A percentile compares a stretch with the other conserved stretches of the same genome.
Evolutionary conservation across 2,797 vertebrate genomes (phyloP).

Genomic region (Dendrocincla fuliginosa): DNA sequence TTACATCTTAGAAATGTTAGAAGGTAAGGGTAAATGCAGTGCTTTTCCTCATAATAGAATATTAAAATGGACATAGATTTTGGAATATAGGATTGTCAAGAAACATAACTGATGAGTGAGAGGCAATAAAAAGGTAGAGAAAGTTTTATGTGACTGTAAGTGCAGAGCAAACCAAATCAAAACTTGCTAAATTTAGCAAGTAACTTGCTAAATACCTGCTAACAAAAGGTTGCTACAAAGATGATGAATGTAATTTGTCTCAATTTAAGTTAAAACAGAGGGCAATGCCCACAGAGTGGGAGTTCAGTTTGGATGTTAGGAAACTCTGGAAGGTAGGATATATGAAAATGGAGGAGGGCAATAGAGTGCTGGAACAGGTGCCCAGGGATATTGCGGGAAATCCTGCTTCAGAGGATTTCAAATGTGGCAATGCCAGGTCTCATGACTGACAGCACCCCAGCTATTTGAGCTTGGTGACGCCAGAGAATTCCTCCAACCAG

Average conservation of each 20-base stretch:
- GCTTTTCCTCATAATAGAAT: not conserved
- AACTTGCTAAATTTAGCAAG: not conserved
- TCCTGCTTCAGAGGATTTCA: not conserved
- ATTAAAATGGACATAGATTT: not conserved
- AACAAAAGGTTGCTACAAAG: not conserved
- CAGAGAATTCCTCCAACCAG: not conserved
- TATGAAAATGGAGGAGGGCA: not conserved
- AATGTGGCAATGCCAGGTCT: not conserved
- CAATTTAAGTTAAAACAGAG: not conserved
- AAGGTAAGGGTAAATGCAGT: not conserved
- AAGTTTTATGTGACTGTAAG: not conserved
- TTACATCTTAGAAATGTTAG: not conserved
- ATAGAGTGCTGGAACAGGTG: not conserved
- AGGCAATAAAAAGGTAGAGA: not conserved
- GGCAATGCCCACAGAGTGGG: not conserved
- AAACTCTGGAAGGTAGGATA: not conserved
- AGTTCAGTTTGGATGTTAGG: not conserved
- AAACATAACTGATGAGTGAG: not conserved
- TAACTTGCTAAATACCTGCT: too few relatives aligned
- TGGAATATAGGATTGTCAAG: not conserved
- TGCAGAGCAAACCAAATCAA: not conserved
- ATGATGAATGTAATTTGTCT: not conserved
- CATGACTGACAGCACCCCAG: too few relatives aligned
- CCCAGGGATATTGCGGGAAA: not conserved
- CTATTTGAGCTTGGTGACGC: not conserved